Percentiles rank a stretch among this genome's conserved stretches.
Evolutionary conservation across 92 coral and sea anemone genomes (phyloP).

Genomic region (Siderastrea siderea): DNA sequence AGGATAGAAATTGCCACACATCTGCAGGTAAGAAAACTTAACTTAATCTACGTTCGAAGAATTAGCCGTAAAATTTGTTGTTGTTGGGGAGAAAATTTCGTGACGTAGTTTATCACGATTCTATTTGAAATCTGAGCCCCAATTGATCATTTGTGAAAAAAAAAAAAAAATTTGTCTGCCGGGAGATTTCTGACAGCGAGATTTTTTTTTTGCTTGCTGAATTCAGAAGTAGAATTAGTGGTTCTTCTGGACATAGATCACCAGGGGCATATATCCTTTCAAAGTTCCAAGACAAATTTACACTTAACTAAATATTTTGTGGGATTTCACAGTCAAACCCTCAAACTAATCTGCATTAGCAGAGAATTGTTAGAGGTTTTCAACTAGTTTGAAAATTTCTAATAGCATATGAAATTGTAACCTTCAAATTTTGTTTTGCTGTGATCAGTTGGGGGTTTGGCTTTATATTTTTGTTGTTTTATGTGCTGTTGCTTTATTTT

Average conservation of each 20-base stretch:
- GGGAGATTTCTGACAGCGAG: background rate
- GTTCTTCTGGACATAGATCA: background rate
- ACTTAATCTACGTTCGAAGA: background rate
- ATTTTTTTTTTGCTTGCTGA: too few relatives aligned
- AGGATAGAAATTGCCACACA: slow-evolving; percentile 97
- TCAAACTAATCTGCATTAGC: background rate
- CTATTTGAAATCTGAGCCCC: slow-evolving; percentile 39
- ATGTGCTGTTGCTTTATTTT: background rate
- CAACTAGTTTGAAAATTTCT: slow-evolving; percentile 3
- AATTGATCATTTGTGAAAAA: background rate
- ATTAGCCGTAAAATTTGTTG: background rate
- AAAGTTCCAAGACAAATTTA: slow-evolving; percentile 2
- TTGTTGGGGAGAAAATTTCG: slow-evolving; percentile 15
- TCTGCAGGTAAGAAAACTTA: slow-evolving; percentile 85
- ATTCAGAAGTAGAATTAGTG: background rate
- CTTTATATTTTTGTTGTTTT: background rate
- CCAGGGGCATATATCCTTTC: background rate
- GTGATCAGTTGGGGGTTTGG: background rate
- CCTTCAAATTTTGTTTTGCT: background rate
- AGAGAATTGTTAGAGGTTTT: background rate
- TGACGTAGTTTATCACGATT: slow-evolving; percentile 25
- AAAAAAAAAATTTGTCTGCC: too few relatives aligned
- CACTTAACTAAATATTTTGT: background rate
- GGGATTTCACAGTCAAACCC: slow-evolving; percentile 15
- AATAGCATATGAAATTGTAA: background rate